Percentiles rank a stretch among this genome's conserved stretches.
phyloP scores from a whole-genome alignment of 2,113 vertebrate genomes.

The Puffinus mauretanicus region DNA sequence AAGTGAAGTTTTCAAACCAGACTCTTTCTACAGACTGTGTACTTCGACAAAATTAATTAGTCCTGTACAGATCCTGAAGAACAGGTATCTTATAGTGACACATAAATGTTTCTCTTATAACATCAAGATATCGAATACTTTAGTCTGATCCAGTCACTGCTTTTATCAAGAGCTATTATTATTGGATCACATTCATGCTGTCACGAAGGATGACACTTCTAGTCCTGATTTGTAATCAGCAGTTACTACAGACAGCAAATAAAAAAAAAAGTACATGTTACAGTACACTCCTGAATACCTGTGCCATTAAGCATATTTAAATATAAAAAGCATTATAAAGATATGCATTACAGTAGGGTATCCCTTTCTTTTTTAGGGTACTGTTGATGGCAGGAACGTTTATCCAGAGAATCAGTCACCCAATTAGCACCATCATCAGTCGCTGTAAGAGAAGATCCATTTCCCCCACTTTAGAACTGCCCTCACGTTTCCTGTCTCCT shows the following conservation, averaged over 20 bases:
- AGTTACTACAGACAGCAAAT: background rate
- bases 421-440: background rate
- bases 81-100: background rate
- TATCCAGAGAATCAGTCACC: background rate
- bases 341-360: background rate
- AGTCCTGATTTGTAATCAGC: background rate
- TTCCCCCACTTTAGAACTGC: background rate
- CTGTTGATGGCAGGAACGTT: background rate
- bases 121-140: background rate
- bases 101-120: background rate
- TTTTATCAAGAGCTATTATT: background rate
- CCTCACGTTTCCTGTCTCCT: accelerated
- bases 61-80: background rate
- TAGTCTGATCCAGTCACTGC: background rate
- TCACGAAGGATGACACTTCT: background rate
- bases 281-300: background rate
- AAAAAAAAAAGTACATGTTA: background rate
- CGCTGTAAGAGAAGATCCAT: background rate
- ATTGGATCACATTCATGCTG: background rate
- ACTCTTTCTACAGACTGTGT: background rate
- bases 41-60: background rate
- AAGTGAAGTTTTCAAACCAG: background rate
- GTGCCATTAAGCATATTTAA: background rate
- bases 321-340: background rate
- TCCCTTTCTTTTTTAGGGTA: background rate